Base-by-base conservation (phyloP, 1,140 invertebrate species). In the Zaprionus vittiger region DNA sequence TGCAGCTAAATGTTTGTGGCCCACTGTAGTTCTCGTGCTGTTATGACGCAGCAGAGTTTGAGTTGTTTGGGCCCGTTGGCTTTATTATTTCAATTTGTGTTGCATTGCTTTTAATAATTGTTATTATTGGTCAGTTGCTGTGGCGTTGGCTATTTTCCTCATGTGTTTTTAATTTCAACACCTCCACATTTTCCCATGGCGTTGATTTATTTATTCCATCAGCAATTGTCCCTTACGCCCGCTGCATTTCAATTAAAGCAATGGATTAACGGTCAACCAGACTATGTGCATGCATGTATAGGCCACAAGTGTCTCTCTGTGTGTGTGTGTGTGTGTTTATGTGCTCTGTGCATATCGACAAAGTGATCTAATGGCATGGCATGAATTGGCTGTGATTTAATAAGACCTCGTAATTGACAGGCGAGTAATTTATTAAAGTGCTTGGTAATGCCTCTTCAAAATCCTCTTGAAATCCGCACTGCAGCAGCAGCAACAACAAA, bases 31-130 rank as follows among this genome's bases (percentile, higher is more conserved):
- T 26, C 20, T 5, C 26, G 55, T 37, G 57, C 64, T 68, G 63
- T 80, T 80, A 75, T 74, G 38, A 24, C 49, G 9, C 55, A 26
- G 47, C 5, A 44, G 63, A 5, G 52, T 55, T 47, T 31, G 57
- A 26, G 44, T 66, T 55, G 28, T 49, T 34, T 60, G 79, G 55
- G 44, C n/a, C 63, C 66, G 69, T 54, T 79, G 79, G 61, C 81
- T 77, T 83, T 86, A 86, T 87, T 86, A 85, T 80, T 83, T 83
- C 73, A 85, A 87, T 87, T 87, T 89, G 68, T 79, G 73, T 87
- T 87, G 70, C 83, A 87, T 83, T 87, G 83, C 75, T 83, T 87
- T 87, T 79, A 89, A 87, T 87, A 87, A 87, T 89, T 89, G 81
- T 72, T 87, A 80, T 87, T 87, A 89, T 87, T 73, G 83, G 79